phyloP scores from a whole-genome alignment of 2,113 vertebrate species.

The Eulacestoma nigropectus region DNA sequence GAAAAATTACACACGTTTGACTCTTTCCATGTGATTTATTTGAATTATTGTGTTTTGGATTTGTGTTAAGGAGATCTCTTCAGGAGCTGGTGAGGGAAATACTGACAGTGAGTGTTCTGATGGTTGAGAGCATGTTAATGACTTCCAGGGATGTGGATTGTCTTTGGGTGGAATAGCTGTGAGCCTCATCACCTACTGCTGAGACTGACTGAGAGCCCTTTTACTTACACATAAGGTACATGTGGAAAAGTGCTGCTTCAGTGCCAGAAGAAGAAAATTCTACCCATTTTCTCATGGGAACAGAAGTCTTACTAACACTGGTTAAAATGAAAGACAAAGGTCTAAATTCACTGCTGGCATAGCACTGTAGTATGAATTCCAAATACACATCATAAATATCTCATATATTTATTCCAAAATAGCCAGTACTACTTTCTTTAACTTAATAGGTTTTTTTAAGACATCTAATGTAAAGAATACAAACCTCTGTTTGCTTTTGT shows the following conservation, averaged over 20 bases:
- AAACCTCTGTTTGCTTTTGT: not conserved
- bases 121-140: not conserved
- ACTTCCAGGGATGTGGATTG: not conserved
- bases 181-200: not conserved
- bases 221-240: not conserved
- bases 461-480: not conserved
- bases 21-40: not conserved
- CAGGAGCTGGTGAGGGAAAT: not conserved
- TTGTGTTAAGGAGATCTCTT: not conserved
- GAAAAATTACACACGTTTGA: not conserved
- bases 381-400: not conserved
- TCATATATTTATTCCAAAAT: not conserved
- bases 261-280: not conserved
- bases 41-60: not conserved
- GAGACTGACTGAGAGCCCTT: not conserved
- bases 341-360: not conserved
- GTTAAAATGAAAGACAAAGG: not conserved
- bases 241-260: not conserved
- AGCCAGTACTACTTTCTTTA: not conserved
- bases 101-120: not conserved
- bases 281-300: not conserved
- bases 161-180: not conserved
- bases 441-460: not conserved
- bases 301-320: not conserved
- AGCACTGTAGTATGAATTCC: not conserved